A percentile compares a stretch with the other conserved stretches of the same genome.
Conservation (phyloP, 2,888 invertebrate genomes). For the Caenorhabditis sp. region DNA sequence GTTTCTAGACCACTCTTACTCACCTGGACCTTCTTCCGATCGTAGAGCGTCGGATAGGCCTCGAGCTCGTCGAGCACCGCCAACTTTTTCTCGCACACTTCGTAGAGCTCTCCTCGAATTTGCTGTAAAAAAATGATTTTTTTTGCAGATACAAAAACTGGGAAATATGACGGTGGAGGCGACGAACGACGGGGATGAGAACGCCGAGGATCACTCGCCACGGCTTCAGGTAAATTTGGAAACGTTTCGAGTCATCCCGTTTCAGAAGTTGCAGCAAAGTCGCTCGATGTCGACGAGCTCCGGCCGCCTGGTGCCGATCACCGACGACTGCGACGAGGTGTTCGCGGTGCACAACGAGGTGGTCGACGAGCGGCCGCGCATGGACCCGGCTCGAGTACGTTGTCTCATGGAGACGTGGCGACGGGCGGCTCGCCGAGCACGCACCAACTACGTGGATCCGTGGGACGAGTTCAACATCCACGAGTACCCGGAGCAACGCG, state of each 20-base stretch:
- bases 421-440: conserved; percentile 60
- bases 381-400: conserved; percentile 48
- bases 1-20: neutral
- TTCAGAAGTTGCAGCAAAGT: neutral
- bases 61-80: conserved; percentile 71
- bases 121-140: conserved; percentile 54
- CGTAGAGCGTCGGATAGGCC: conserved; percentile 71
- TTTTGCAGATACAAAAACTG: neutral
- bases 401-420: conserved; percentile 66
- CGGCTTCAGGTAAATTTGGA: too few relatives aligned
- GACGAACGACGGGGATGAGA: conserved; percentile 24
- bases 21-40: conserved; percentile 61
- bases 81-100: conserved; percentile 69
- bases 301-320: conserved; percentile 41
- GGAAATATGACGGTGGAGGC: conserved; percentile 33
- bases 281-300: conserved; percentile 27
- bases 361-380: conserved; percentile 19
- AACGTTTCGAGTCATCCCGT: too few relatives aligned
- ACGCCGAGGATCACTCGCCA: neutral
- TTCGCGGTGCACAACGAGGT: conserved; percentile 18
- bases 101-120: conserved; percentile 73
- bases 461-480: conserved; percentile 82
- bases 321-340: conserved; percentile 45
- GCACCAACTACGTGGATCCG: conserved; percentile 80
- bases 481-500: conserved; percentile 80